Conservation (phyloP, 2,113 vertebrate species). For the Paramormyrops kingsleyae region DNA sequence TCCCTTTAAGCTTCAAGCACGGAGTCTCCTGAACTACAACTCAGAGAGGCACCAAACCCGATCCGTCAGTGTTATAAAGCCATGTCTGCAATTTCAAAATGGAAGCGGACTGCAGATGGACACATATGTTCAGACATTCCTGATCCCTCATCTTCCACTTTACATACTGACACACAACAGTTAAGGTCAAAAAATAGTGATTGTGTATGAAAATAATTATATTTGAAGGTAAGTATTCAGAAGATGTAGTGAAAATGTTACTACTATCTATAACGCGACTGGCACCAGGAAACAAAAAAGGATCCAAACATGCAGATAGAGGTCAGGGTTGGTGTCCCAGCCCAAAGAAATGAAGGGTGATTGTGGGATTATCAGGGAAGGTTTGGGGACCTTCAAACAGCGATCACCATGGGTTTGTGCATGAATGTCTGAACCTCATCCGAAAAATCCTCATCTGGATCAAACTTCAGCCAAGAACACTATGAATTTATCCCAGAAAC, state of each 20-base stretch:
- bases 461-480: not conserved
- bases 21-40: not conserved
- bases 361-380: not conserved
- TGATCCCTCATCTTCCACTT: not conserved
- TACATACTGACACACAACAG: not conserved
- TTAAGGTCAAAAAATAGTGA: not conserved
- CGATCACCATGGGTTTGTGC: not conserved
- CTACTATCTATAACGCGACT: not conserved
- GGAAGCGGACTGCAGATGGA: not conserved
- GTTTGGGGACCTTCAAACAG: not conserved
- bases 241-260: not conserved
- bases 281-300: not conserved
- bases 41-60: not conserved
- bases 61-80: not conserved
- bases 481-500: not conserved
- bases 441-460: not conserved
- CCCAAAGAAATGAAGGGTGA: not conserved
- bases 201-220: not conserved
- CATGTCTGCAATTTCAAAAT: not conserved
- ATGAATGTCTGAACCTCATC: not conserved
- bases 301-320: not conserved
- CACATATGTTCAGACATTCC: not conserved
- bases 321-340: not conserved
- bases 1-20: not conserved
- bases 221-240: not conserved